Evolutionary conservation across 1,140 invertebrate species (phyloP), one percentile per base, ranked within the genome.

Genomic region (Oscheius sp.): DNA sequence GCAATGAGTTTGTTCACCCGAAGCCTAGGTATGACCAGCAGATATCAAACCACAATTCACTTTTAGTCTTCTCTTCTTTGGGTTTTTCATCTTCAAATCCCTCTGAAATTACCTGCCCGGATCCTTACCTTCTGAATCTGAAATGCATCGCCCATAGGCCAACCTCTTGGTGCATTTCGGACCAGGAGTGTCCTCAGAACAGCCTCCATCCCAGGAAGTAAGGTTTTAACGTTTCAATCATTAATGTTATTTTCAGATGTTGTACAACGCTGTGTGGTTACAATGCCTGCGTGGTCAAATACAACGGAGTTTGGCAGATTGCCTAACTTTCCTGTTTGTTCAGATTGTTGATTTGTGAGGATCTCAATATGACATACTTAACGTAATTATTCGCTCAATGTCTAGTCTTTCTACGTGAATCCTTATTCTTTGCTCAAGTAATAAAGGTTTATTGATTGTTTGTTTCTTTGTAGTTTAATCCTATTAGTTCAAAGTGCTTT

Each of bases 261-360:
- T 68, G 67, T 28, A 55, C 67, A 2, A 68, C 67, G 20, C 58
- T 58, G 15, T 68, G 67, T 29, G 67, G 67, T 36, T 68, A 68
- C 45, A 68, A 68, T 52, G 61, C 55, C 23, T 68, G 67, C 34
- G 67, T 68, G 28, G 55, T 68, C 49, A 68, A 49, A 55, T 68
- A 58, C 67, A 68, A 68, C 55, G 67, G 55, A 32, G 61, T 58
- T 32, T 68, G 67, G 67, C 52, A 58, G 32, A 68, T 68, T 20
- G 67, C 67, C 31, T 68, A 61, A 45, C 35, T 18, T 49, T 55
- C 49, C 4, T 13, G 23, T 55, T 23, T 55, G 15, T 20, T 55
- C 15, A 26, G 49, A 55, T 55, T 55, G 49, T 55, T 55, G 28
- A 55, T 4, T 55, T 55, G 7, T 42, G 38, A 7, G n/a, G 49